Percentiles rank a stretch among this genome's conserved stretches.
These are phyloP conservation scores for Platycercus adscitus DNA, from an alignment of 2,113 vertebrate species.

Conservation along the genomic window DNA sequence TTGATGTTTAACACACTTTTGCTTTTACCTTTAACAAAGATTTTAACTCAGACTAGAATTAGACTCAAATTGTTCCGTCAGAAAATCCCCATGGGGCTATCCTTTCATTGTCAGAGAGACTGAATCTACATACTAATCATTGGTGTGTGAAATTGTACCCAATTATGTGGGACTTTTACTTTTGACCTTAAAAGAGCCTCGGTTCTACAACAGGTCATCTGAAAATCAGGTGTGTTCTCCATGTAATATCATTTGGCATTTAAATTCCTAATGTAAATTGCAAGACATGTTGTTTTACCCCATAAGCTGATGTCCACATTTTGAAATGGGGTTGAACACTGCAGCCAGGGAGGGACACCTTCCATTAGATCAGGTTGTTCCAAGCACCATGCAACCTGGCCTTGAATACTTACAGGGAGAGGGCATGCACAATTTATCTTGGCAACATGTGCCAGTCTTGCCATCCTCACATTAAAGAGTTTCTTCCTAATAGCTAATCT, in stretches of 20 bases:
- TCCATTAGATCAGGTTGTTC: neutral
- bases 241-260: neutral
- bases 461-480: neutral
- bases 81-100: accelerated
- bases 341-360: neutral
- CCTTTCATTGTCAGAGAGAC: neutral
- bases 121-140: neutral
- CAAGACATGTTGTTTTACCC: neutral
- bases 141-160: neutral
- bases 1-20: neutral
- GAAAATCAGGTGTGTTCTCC: neutral
- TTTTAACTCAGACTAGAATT: neutral
- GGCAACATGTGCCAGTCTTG: accelerated
- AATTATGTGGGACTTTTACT: neutral
- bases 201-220: neutral
- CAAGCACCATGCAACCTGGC: accelerated
- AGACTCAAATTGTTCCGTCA: neutral
- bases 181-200: neutral
- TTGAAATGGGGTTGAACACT: neutral
- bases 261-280: neutral
- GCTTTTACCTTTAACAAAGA: neutral
- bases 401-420: neutral
- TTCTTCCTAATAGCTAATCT: neutral
- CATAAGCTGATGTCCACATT: neutral
- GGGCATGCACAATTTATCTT: neutral